These are phyloP conservation scores for Phoebastria nigripes DNA, from an alignment of 2,797 vertebrate species.

Conservation along the genomic window DNA sequence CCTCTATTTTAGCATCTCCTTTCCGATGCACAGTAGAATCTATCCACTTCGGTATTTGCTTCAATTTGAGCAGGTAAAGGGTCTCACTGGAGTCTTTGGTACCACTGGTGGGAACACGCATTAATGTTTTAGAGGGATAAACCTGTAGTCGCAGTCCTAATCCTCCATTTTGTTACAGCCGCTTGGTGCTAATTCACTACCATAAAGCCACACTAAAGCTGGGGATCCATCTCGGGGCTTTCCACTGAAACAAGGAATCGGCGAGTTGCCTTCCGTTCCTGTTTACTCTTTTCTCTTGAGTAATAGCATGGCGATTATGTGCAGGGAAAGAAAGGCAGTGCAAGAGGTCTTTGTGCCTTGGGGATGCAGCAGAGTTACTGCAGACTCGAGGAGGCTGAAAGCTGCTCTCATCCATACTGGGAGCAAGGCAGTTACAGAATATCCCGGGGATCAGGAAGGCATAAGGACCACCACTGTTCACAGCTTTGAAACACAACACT, in stretches of 20 bases:
- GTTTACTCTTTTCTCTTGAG: neutral
- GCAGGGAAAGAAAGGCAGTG: neutral
- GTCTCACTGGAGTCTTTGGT: neutral
- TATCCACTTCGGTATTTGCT: neutral
- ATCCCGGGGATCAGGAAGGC: neutral
- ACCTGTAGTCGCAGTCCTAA: neutral
- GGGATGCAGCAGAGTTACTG: neutral
- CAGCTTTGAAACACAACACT: neutral
- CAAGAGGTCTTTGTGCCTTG: neutral
- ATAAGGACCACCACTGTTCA: neutral
- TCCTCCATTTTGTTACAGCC: neutral
- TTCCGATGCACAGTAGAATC: neutral
- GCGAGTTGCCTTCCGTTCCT: neutral
- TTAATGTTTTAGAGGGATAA: neutral
- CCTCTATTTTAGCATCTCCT: neutral
- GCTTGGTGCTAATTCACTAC: neutral
- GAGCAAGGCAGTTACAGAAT: neutral
- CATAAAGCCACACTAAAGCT: neutral
- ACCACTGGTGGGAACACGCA: accelerated
- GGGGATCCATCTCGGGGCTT: neutral
- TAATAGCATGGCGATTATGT: neutral
- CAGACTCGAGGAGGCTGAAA: neutral
- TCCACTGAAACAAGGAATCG: neutral
- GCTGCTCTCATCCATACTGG: neutral
- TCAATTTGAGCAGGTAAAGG: neutral